Base-by-base conservation (phyloP, 2,888 invertebrate genomes). In the Oscheius sp. region DNA sequence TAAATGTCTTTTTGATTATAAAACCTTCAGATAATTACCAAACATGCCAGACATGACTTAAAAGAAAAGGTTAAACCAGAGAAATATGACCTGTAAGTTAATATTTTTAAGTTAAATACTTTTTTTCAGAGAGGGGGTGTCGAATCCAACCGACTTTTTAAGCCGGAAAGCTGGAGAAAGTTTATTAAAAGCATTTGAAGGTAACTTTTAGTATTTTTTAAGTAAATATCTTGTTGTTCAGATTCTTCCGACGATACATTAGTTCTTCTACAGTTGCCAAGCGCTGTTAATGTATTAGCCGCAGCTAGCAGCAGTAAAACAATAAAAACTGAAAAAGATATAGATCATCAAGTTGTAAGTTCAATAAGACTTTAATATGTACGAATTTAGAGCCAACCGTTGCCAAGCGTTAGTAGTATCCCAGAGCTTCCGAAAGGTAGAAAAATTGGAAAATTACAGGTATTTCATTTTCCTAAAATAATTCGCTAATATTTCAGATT, bases 401-500 rank as follows among this genome's bases (percentile, higher is more conserved):
- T n/a, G n/a, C n/a, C n/a, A 10, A 37, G 37, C 37, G 48, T 3
- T 5, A 17, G 17, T 34, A 50, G 50, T 23, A 34, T 52, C 12
- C 53, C 65, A 12, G 3, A 37, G 15, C 25, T 71, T 15, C 71
- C 71, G 27, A 23, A n/a, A 20, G 50, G 67, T n/a, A 37, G 37
- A 34, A 58, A 42, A 31, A 76, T 76, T 8, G 76, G 76, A 65
- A 72, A 74, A 42, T 15, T 76, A 3, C 70, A 72, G 52, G 70
- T 76, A 2, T 68, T 15, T 5, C 17, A 29, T n/a, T 8, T 29
- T 12, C 29, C 12, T 15, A 17, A 6, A 3, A 15, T 29, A 15
- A 17, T 23, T 29, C 17, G 17, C 39, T 27, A 15, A 12, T 8
- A 17, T 64, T 48, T 64, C 29, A 64, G 64, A 48, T 64, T 20